Evolutionary conservation across 2,797 vertebrate species (phyloP).

Genomic region (Limosa lapponica): DNA sequence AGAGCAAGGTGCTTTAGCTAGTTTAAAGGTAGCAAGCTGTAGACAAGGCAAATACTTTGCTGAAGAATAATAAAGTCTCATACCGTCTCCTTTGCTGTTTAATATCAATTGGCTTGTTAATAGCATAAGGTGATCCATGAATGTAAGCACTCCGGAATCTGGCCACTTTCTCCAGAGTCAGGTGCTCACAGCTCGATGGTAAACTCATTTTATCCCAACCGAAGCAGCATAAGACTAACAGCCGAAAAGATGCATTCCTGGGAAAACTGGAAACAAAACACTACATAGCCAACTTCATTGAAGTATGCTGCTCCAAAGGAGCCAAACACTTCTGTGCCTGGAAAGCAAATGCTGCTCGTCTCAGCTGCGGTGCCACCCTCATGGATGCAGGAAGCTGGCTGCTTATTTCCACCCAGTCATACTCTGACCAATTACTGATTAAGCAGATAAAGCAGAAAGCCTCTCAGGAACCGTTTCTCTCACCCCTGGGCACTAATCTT

Average conservation of each 20-base stretch:
- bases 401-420: constrained; percentile 65
- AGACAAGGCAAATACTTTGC: constrained; percentile 15
- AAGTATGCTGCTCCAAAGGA: not conserved
- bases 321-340: constrained; percentile 1
- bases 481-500: not conserved
- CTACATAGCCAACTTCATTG: constrained; percentile 22
- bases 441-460: constrained; percentile 62
- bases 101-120: constrained; percentile 96
- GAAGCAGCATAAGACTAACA: constrained; percentile 55
- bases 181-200: constrained; percentile 86
- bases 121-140: constrained; percentile 89
- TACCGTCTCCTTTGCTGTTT: constrained; percentile 91
- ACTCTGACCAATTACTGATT: constrained; percentile 65
- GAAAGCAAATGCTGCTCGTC: constrained; percentile 51
- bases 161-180: constrained; percentile 87
- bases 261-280: constrained; percentile 46
- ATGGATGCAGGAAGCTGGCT: constrained; percentile 55
- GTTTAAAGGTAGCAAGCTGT: not conserved
- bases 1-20: not conserved
- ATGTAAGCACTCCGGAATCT: constrained; percentile 87
- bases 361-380: not conserved
- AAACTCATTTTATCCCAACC: constrained; percentile 87
- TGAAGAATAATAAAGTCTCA: constrained; percentile 67
- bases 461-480: constrained; percentile 21
- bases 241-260: constrained; percentile 59